A percentile compares a stretch with the other conserved stretches of the same genome.
Conservation (phyloP, 1,140 invertebrate species). For the Drosophila kohkoa region DNA sequence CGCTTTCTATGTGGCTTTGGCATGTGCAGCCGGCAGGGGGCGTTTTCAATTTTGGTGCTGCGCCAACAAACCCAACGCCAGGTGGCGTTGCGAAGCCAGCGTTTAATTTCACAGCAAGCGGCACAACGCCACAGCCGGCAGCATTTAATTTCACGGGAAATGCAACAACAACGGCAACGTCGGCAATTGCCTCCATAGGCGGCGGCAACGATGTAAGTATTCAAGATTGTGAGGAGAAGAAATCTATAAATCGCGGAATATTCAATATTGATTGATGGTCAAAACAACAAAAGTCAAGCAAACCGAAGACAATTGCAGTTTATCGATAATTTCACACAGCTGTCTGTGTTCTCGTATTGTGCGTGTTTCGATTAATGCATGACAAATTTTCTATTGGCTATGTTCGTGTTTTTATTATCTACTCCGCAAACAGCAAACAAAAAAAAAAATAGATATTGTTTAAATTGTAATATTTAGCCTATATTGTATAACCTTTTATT, state of each 20-base stretch:
- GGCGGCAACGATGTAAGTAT: slow-evolving; percentile 53
- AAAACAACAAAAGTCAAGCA: too few species aligned
- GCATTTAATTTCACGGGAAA: slow-evolving; percentile 61
- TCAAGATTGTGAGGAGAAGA: too few species aligned
- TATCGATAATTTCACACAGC: too few species aligned
- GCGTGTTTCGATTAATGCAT: slow-evolving; percentile 44
- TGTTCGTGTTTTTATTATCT: not conserved
- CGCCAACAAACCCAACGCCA: slow-evolving; percentile 6
- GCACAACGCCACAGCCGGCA: slow-evolving; percentile 37
- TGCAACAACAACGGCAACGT: slow-evolving; percentile 12
- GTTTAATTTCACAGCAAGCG: slow-evolving; percentile 62
- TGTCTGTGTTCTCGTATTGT: slow-evolving; percentile 7
- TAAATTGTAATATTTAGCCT: too few species aligned
- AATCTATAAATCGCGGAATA: too few species aligned
- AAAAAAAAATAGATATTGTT: too few species aligned
- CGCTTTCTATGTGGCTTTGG: too few species aligned
- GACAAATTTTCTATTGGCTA: slow-evolving; percentile 3
- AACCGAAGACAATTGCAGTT: too few species aligned
- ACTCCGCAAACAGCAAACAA: too few species aligned
- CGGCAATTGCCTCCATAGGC: not conserved
- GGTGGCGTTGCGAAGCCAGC: slow-evolving; percentile 42
- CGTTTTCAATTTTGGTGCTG: slow-evolving; percentile 57
- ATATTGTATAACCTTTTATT: not conserved
- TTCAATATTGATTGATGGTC: too few species aligned
- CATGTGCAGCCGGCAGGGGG: slow-evolving; percentile 29